Evolutionary conservation across 2,113 vertebrate genomes (phyloP).

Genomic region (Engraulis encrasicolus): DNA sequence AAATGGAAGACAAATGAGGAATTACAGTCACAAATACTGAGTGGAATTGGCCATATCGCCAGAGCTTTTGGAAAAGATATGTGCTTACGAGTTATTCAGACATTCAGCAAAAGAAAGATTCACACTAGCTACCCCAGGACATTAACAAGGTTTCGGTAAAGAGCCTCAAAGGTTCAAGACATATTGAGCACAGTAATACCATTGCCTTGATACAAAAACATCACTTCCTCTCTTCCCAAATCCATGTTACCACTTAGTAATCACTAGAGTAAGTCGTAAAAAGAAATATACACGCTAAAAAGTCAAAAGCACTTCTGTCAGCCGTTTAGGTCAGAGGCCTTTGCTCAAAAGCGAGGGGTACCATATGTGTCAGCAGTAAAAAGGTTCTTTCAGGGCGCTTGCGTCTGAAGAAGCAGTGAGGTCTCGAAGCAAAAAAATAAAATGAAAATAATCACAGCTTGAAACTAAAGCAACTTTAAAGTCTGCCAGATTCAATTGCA

Average conservation of each 20-base stretch:
- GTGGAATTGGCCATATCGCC: neutral
- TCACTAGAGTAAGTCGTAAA: no score
- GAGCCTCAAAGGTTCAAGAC: neutral
- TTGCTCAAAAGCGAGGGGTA: neutral
- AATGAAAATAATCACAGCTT: neutral
- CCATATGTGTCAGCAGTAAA: neutral
- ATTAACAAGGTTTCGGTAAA: neutral
- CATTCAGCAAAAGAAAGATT: neutral
- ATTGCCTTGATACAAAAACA: neutral
- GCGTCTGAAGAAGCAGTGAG: neutral
- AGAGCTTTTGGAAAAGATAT: no score
- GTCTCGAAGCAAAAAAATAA: neutral
- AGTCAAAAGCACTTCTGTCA: neutral
- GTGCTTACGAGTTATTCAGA: neutral
- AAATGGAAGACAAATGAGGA: neutral
- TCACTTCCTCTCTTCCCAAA: no score
- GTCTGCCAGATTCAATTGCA: neutral
- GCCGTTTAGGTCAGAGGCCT: neutral
- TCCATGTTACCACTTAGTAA: no score
- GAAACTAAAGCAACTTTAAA: slow-evolving; percentile 5
- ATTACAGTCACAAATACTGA: neutral
- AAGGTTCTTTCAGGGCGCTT: neutral
- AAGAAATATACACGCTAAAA: neutral
- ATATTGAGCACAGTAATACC: neutral
- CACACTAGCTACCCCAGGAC: neutral